Percentiles rank a stretch among this genome's conserved stretches.
Evolutionary conservation across 2,797 vertebrate genomes (phyloP).

Genomic region (Acipenser oxyrinchus): DNA sequence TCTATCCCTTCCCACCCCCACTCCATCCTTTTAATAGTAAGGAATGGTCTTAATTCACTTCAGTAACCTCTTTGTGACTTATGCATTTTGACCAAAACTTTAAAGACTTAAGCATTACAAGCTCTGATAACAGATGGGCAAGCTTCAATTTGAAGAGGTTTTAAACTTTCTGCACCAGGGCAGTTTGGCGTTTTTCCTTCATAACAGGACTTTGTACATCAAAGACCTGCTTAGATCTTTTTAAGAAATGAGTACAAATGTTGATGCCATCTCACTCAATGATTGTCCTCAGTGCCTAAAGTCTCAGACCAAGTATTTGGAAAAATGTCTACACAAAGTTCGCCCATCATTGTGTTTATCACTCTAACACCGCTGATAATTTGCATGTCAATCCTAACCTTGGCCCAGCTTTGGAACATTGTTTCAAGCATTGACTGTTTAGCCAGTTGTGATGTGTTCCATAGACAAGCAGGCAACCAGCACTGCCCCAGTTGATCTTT

Average conservation of each 20-base stretch:
- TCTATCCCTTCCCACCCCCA: conserved; percentile 8
- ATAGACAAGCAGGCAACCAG: conserved; percentile 99
- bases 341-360: conserved; percentile 17
- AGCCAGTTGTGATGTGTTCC: conserved; percentile 74
- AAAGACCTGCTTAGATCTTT: conserved; percentile 26
- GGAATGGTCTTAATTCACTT: too few species aligned
- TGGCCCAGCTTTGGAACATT: conserved; percentile 38
- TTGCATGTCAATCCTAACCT: conserved; percentile 34
- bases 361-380: conserved; percentile 12
- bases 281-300: conserved; percentile 31
- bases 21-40: conserved; percentile 6
- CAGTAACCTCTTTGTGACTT: conserved; percentile 23
- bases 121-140: conserved; percentile 4
- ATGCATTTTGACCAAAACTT: conserved; percentile 29
- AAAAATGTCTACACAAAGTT: conserved; percentile 19
- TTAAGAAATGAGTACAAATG: neutral
- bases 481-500: conserved; percentile 71
- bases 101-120: conserved; percentile 20
- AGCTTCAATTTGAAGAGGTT: conserved; percentile 25
- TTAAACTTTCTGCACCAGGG: conserved; percentile 29
- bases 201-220: conserved; percentile 32
- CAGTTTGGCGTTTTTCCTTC: neutral
- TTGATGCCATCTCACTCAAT: too few species aligned
- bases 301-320: conserved; percentile 21
- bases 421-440: conserved; percentile 65